Base-by-base conservation (phyloP, 2,888 invertebrate species). In the Stenurella melanura region DNA sequence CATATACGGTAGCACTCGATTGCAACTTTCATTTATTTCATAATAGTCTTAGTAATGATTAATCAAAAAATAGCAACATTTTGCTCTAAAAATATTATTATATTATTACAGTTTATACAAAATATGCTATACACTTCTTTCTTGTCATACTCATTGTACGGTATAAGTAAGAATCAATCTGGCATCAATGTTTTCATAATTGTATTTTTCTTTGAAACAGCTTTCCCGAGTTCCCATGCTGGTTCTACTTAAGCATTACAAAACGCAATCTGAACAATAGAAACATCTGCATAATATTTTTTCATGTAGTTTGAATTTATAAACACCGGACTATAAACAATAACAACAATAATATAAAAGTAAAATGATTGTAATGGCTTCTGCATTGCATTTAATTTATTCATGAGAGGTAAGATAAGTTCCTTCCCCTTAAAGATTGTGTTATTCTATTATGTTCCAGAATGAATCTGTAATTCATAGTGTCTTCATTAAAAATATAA, bases 371-470 rank as follows among this genome's bases (percentile, higher is more conserved):
- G 26, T 64, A 38, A 38, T 42, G 38, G 42, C 42, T 60, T 60
- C 60, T 60, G 50, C 50, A 50, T 60, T 26, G 60, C 60, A 42
- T 42, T 64, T 64, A 64, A 71, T 73, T 73, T 73, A 66, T 73
- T 64, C 73, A 56, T 19, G 21, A 42, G 30, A 73, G 56, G 73
- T 64, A 73, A 73, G 64, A 17, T 73, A 73, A 26, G 56, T 64
- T 73, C 64, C 34, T 73, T 69, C 69, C 69, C 57, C 73, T 73
- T 73, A 54, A 64, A 67, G 26, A 56, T 67, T 50, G n/a, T 17
- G 26, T 54, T 67, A 67, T 67, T 54, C 21, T 67, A 67, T 67
- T 56, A 21, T 67, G 54, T 67, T 54, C n/a, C n/a, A 67, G 50
- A 54, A 67, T n/a, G 26, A 67, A 66, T 50, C 50, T 50, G 42